A percentile compares a stretch with the other conserved stretches of the same genome.
These are phyloP conservation scores for Anguilla pacifica DNA, from an alignment of 2,797 vertebrate species.

Conservation along the genomic window DNA sequence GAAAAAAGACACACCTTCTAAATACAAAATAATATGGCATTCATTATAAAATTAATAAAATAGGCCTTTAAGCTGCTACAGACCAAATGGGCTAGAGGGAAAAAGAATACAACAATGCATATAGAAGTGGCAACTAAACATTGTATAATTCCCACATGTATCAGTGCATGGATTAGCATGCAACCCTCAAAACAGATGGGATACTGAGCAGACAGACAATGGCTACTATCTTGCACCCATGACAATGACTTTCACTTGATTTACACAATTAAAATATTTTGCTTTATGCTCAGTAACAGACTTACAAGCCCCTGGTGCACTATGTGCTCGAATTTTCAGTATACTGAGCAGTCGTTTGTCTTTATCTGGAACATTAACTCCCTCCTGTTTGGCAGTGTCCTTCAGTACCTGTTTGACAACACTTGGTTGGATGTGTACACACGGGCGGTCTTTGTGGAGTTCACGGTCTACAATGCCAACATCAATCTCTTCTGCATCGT, in stretches of 20 bases:
- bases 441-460: constrained; percentile 89
- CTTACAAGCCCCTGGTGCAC: not conserved
- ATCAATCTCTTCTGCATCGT: constrained; percentile 93
- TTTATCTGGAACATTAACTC: not conserved
- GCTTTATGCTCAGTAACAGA: not conserved
- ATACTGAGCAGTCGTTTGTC: not conserved
- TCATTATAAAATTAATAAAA: no score
- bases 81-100: no score
- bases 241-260: not conserved
- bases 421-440: constrained; percentile 89
- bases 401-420: constrained; percentile 84
- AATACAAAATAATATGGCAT: no score
- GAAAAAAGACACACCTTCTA: no score
- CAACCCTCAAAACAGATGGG: not conserved
- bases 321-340: not conserved
- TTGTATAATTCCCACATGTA: no score
- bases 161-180: no score
- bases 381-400: constrained; percentile 66
- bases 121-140: no score
- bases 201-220: not conserved
- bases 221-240: not conserved
- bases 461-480: constrained; percentile 93
- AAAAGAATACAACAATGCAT: no score
- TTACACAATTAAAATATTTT: no score
- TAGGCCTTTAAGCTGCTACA: no score